Evolutionary conservation across 1,140 invertebrate genomes (phyloP).

Genomic region (Tetragnatha versicolor): DNA sequence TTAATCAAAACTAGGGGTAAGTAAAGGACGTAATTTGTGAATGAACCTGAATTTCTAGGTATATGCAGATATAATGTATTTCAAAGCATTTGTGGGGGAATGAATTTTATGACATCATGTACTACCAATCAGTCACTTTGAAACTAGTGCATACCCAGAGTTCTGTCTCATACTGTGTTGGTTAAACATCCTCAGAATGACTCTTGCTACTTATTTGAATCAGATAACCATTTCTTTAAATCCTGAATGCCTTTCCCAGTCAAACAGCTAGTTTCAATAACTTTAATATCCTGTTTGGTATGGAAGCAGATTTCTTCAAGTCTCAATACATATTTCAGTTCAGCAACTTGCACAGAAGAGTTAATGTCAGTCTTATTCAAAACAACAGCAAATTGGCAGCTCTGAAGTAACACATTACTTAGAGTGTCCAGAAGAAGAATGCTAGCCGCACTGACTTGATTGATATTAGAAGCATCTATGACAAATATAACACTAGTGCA

Average conservation of each 20-base stretch:
- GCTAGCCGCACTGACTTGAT: constrained; percentile 59
- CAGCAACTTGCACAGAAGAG: constrained; percentile 81
- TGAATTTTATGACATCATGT: too few relatives aligned
- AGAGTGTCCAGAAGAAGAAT: constrained; percentile 58
- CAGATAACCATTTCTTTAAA: constrained; percentile 71
- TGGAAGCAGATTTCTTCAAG: constrained; percentile 72
- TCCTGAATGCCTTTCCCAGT: constrained; percentile 73
- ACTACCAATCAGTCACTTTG: too few relatives aligned
- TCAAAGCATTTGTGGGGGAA: too few relatives aligned
- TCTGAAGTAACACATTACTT: constrained; percentile 63
- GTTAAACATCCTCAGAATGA: too few relatives aligned
- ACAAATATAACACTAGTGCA: constrained; percentile 50
- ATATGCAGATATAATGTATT: too few relatives aligned
- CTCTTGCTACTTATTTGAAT: too few relatives aligned
- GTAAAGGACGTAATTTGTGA: too few relatives aligned
- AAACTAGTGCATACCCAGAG: too few relatives aligned
- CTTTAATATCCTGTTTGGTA: constrained; percentile 70
- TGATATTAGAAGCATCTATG: constrained; percentile 58
- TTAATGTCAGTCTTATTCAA: constrained; percentile 83
- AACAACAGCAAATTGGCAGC: constrained; percentile 70
- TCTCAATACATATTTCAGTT: constrained; percentile 73
- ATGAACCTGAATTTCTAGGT: too few relatives aligned
- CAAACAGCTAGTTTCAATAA: constrained; percentile 77
- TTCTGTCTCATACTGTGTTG: too few relatives aligned
- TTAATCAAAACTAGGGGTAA: too few relatives aligned